These are phyloP conservation scores for Sylvicola cinctus DNA, from an alignment of 2,888 invertebrate genomes.

Conservation along the genomic window DNA sequence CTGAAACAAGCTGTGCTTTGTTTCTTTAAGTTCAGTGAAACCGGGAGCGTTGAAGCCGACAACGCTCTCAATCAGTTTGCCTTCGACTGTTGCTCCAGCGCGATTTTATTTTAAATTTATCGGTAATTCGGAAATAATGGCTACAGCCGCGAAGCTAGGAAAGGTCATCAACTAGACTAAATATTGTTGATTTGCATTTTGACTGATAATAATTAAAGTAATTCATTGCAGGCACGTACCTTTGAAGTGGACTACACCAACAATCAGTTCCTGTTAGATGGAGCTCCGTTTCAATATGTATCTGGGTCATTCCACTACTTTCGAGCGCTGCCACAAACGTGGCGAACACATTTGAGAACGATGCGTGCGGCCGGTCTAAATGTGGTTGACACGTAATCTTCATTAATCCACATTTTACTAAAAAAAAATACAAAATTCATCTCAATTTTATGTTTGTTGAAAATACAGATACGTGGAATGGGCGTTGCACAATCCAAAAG, in stretches of 20 bases:
- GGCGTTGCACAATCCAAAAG: slow-evolving; percentile 66
- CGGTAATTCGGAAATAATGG: too few species aligned
- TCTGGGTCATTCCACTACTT: slow-evolving; percentile 76
- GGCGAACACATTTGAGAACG: slow-evolving; percentile 56
- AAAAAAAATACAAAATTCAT: too few species aligned
- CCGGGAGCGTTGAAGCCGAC: too few species aligned
- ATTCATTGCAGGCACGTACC: slow-evolving; percentile 4
- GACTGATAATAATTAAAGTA: background rate
- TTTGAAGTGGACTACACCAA: slow-evolving; percentile 32
- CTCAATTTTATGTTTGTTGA: too few species aligned
- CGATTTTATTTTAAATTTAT: too few species aligned
- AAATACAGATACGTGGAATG: slow-evolving; percentile 72
- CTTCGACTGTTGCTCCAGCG: too few species aligned
- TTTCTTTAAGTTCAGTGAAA: too few species aligned
- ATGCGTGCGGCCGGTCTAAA: slow-evolving; percentile 69
- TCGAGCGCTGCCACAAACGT: slow-evolving; percentile 54
- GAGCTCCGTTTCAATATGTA: slow-evolving; percentile 44
- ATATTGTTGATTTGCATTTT: too few species aligned
- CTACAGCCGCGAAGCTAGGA: too few species aligned
- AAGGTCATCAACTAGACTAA: too few species aligned
- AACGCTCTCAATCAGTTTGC: too few species aligned
- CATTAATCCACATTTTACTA: background rate
- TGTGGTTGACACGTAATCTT: slow-evolving; percentile 55
- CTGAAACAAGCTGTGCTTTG: too few species aligned
- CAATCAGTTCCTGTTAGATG: slow-evolving; percentile 48